Evolutionary conservation across 2,797 vertebrate genomes (phyloP).

Genomic region (Rhynchotus rufescens): DNA sequence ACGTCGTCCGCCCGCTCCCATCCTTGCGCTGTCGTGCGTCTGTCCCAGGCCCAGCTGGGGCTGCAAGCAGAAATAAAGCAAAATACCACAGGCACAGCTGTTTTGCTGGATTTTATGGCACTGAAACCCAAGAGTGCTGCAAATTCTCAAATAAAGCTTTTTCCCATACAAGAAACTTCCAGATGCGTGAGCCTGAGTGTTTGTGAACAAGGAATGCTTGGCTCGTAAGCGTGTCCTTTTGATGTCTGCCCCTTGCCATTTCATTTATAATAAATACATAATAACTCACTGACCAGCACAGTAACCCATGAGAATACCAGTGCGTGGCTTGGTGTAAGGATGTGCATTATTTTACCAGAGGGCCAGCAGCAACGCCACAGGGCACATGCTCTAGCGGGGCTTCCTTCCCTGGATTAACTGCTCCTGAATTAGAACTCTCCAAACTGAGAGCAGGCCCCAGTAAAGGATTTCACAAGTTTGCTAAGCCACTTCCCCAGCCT

Average conservation of each 20-base stretch:
- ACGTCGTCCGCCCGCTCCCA: background rate
- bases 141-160: constrained; percentile 35
- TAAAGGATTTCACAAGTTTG: background rate
- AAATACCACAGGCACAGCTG: background rate
- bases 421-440: background rate
- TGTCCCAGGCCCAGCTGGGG: background rate
- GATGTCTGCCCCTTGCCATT: background rate
- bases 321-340: background rate
- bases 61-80: background rate
- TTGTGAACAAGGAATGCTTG: constrained; percentile 1
- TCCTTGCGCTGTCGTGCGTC: background rate
- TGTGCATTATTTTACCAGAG: background rate
- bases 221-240: background rate
- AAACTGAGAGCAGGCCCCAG: background rate
- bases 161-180: constrained; percentile 6
- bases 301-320: background rate
- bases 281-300: background rate
- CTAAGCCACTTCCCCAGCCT: background rate
- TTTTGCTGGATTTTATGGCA: constrained; percentile 6
- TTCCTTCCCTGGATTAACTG: background rate
- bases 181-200: background rate
- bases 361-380: background rate
- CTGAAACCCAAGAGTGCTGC: background rate
- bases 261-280: background rate
- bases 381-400: background rate